Evolutionary conservation across 2,113 vertebrate genomes (phyloP).

Genomic region (Argyrosomus japonicus): DNA sequence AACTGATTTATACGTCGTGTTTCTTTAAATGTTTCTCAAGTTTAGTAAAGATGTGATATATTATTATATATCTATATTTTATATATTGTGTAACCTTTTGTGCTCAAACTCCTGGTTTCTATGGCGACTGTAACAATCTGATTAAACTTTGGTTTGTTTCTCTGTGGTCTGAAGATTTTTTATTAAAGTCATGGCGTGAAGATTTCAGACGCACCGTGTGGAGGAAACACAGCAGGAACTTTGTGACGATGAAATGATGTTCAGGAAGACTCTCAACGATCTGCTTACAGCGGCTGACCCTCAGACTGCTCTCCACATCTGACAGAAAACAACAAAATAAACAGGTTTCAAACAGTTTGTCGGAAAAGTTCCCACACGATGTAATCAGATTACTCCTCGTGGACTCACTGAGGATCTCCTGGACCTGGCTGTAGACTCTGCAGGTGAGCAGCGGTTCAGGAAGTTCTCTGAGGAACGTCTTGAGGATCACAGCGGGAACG

Average conservation of each 20-base stretch:
- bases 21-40: no score
- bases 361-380: no score
- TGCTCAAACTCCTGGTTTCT: no score
- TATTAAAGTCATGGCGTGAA: no score
- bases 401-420: constrained; percentile 85
- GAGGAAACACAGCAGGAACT: constrained; percentile 89
- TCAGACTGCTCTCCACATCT: constrained; percentile 90
- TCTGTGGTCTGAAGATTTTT: no score
- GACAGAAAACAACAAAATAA: not conserved
- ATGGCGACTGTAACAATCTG: no score
- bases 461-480: constrained; percentile 91
- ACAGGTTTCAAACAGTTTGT: not conserved
- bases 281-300: constrained; percentile 84
- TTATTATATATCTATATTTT: no score
- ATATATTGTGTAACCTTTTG: no score
- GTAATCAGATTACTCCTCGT: not conserved
- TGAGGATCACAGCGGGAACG: constrained; percentile 88
- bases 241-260: constrained; percentile 83
- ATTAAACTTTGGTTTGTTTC: no score
- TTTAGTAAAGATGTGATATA: no score
- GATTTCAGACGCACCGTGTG: constrained; percentile 81
- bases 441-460: constrained; percentile 90
- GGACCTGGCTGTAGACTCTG: constrained; percentile 83
- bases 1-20: no score
- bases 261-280: constrained; percentile 87